Evolutionary conservation across 2,797 vertebrate genomes (phyloP).

Genomic region (Podarcis siculus): DNA sequence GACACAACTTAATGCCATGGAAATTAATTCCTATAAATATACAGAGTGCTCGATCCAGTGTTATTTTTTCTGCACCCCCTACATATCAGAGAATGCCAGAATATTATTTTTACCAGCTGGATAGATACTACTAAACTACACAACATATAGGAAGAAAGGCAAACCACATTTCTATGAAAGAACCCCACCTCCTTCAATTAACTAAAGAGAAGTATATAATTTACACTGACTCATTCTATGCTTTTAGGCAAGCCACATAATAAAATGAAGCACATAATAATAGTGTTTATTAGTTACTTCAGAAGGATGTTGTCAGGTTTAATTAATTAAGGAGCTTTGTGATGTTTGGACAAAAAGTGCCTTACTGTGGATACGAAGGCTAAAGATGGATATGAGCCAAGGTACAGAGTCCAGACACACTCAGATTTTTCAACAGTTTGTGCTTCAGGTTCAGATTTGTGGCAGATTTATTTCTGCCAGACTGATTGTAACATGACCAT

Average conservation of each 20-base stretch:
- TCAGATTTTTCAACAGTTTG: not conserved
- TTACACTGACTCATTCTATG: not conserved
- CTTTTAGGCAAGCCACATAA: not conserved
- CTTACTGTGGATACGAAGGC: conserved; percentile 6
- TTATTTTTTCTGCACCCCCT: not conserved
- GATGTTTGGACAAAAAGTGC: conserved; percentile 16
- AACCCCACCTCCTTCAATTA: not conserved
- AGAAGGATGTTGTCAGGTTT: not conserved
- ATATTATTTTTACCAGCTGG: not conserved
- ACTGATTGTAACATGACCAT: not conserved
- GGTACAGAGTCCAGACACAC: conserved; percentile 4
- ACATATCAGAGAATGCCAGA: not conserved
- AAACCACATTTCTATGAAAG: not conserved
- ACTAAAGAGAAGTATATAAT: not conserved
- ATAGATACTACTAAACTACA: not conserved
- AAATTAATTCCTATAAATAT: not conserved
- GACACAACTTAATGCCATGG: no score
- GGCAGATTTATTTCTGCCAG: not conserved
- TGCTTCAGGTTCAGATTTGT: not conserved
- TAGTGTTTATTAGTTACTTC: not conserved
- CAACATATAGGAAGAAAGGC: not conserved
- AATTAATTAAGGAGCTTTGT: conserved; percentile 16
- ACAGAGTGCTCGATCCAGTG: not conserved
- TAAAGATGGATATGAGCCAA: not conserved
- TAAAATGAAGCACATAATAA: conserved; percentile 4